Conservation (phyloP, 2,888 invertebrate genomes). For the Cantharis lateralis region DNA sequence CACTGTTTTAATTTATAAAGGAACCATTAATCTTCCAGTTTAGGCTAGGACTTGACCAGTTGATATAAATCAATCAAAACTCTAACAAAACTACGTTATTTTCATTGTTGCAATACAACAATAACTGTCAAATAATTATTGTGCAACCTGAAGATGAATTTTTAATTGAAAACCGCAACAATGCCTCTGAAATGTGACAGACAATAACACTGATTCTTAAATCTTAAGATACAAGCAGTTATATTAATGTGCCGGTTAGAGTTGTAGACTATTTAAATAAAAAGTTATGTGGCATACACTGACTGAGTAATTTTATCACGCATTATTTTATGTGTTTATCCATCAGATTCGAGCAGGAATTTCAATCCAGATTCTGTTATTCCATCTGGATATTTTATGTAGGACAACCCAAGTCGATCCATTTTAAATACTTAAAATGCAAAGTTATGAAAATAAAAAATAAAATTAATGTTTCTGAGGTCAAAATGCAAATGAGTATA, state of each 20-base stretch:
- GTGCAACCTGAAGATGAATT: not conserved
- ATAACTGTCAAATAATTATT: not conserved
- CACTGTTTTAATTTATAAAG: not conserved
- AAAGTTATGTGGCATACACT: not conserved
- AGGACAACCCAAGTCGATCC: not conserved
- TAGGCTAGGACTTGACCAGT: not conserved
- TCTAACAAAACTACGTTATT: not conserved
- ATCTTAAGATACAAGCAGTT: too few species aligned
- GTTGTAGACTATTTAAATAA: not conserved
- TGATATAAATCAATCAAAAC: not conserved
- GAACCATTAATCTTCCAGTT: not conserved
- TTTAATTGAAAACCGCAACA: not conserved
- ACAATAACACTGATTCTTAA: not conserved
- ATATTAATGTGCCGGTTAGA: not conserved
- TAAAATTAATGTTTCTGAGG: not conserved
- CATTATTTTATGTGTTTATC: not conserved
- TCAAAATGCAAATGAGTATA: slow-evolving; percentile 21
- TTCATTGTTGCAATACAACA: not conserved
- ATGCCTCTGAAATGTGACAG: not conserved
- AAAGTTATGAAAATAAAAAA: not conserved
- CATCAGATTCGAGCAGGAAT: not conserved
- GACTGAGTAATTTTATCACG: not conserved
- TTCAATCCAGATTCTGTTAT: not conserved
- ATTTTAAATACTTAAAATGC: not conserved
- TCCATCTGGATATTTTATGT: not conserved